Evolutionary conservation across 2,113 vertebrate species (phyloP), one percentile per base, ranked within the genome.

Genomic region (Salvator merianae): DNA sequence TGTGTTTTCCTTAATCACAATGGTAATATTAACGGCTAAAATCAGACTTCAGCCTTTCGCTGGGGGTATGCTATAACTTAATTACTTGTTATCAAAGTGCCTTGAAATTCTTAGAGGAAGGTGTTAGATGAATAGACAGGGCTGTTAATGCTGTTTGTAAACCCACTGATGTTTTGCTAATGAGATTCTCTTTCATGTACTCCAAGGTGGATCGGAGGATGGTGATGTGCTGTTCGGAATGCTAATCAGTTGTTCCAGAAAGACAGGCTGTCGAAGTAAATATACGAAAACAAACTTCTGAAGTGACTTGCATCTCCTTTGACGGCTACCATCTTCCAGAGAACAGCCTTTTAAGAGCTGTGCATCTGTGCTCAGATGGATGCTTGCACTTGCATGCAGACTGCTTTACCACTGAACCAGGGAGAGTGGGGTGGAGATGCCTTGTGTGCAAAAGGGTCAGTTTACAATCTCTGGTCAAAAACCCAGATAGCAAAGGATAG

Each of bases 71-170:
- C 7, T 2, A 14, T 68, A 72, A 65, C 59, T 72, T 78, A 72
- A 77, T 73, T 87, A 73, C 81, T 73, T 78, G 81, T 65, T 68
- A 72, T 72, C 68, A 79, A 78, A 78, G 75, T 70, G 50, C 18
- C 81, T 73, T 82, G 75, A 79, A 82, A 78, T 87, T 65, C 68
- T 77, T 55, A 50, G 62, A 79, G 68, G 59, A 87, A 83, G 75
- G 81, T 73, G 75, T 79, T 73, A 79, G 43, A 83, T 70, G 81
- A 79, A 69, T 73, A 78, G 69, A 87, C 55, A 72, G 74, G 55
- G 28, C 68, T 82, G 68, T 81, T 86, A 71, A 81, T 86, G 74
- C 53, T 77, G 73, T 86, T 86, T 72, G 76, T 71, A 86, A 86
- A 78, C 74, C 34, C 18, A 83, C 28, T 65, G 85, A 82, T 78